Percentiles rank a stretch among this genome's conserved stretches.
Conservation (phyloP, 2,113 vertebrate species). For the Ginglymostoma cirratum region DNA sequence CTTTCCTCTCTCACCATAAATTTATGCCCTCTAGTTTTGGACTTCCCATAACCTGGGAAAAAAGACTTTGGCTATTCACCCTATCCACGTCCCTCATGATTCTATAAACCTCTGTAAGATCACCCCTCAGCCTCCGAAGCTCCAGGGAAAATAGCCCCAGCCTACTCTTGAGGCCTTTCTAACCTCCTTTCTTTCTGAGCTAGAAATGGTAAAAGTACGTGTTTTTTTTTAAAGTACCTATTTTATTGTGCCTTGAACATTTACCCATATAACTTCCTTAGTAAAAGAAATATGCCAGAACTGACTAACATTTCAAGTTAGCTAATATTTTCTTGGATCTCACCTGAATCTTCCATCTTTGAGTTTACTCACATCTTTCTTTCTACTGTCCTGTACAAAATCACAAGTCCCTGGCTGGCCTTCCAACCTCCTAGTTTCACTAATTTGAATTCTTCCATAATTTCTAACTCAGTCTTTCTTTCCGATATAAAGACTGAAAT, state of each 20-base stretch:
- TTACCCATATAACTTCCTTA: neutral
- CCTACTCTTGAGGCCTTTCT: no score
- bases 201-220: neutral
- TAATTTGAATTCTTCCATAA: neutral
- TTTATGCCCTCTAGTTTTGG: no score
- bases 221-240: neutral
- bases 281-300: neutral
- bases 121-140: no score
- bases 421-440: neutral
- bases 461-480: neutral
- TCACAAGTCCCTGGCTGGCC: neutral
- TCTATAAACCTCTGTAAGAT: no score
- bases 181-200: no score
- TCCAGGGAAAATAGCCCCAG: no score
- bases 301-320: neutral
- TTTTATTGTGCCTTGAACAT: neutral
- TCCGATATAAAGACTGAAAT: neutral
- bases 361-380: neutral
- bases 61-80: no score
- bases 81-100: no score
- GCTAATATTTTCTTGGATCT: neutral
- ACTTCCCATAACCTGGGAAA: no score
- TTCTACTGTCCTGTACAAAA: neutral
- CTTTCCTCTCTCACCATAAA: no score
- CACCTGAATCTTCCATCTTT: neutral